Evolutionary conservation across 2,888 invertebrate genomes (phyloP).

Genomic region (Pherbina coryleti): DNA sequence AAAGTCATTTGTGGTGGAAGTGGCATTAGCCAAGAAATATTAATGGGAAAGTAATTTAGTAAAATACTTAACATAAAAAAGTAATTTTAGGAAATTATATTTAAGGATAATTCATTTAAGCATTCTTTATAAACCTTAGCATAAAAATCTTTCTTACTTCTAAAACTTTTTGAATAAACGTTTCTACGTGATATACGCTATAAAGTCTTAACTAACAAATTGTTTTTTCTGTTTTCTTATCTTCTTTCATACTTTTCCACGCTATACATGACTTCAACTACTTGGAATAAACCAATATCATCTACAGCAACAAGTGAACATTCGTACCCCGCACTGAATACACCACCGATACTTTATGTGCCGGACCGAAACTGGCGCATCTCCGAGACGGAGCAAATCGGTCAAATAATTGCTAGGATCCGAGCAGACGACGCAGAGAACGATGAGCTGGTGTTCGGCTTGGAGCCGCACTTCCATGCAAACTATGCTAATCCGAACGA

Average conservation of each 20-base stretch:
- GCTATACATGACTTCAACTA: neutral
- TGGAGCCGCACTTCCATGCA: slow-evolving; percentile 74
- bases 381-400: slow-evolving; percentile 79
- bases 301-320: slow-evolving; percentile 45
- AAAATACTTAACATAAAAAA: no score
- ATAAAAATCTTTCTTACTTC: no score
- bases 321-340: slow-evolving; percentile 54
- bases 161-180: no score
- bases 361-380: slow-evolving; percentile 83
- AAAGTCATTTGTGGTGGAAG: neutral
- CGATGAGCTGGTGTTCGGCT: slow-evolving; percentile 76
- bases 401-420: slow-evolving; percentile 79
- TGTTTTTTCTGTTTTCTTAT: slow-evolving; percentile 17
- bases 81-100: no score
- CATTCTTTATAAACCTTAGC: no score
- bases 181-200: neutral
- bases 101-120: no score
- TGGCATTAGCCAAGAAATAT: neutral
- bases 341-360: slow-evolving; percentile 78
- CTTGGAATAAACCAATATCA: neutral
- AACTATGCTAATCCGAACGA: slow-evolving; percentile 53
- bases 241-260: neutral
- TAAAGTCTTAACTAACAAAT: neutral
- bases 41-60: neutral
- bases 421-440: slow-evolving; percentile 77